Conservation (phyloP, 2,888 invertebrate genomes). For the Nemapogon koenigi region DNA sequence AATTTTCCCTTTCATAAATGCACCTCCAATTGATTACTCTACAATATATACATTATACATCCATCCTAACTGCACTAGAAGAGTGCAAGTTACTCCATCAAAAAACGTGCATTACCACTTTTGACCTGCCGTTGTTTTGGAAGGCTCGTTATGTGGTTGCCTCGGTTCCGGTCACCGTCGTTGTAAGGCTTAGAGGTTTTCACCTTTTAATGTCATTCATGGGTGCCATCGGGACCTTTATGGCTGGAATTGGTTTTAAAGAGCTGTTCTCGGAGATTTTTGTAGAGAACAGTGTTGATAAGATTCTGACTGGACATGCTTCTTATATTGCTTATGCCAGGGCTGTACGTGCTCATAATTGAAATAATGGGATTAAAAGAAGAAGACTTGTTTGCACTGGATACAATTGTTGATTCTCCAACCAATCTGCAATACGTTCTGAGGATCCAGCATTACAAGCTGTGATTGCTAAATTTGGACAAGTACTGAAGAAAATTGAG, state of each 20-base stretch:
- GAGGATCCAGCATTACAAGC: constrained; percentile 21
- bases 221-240: constrained; percentile 27
- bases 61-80: too few relatives aligned
- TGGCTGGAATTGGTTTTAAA: constrained; percentile 21
- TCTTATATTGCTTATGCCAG: constrained; percentile 16
- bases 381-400: constrained; percentile 19
- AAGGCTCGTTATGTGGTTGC: neutral
- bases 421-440: constrained; percentile 23
- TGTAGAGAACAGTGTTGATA: constrained; percentile 17
- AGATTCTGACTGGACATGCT: constrained; percentile 16
- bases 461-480: constrained; percentile 23
- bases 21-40: too few relatives aligned
- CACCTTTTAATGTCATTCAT: constrained; percentile 17
- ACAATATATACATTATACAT: too few relatives aligned
- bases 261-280: constrained; percentile 21
- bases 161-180: neutral
- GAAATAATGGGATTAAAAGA: constrained; percentile 21
- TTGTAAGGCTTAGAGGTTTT: constrained; percentile 13
- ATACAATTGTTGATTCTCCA: constrained; percentile 20
- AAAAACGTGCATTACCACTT: constrained; percentile 17
- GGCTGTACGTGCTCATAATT: constrained; percentile 17
- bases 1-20: too few relatives aligned
- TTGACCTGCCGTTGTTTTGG: neutral
- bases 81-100: too few relatives aligned
- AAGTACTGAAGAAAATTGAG: constrained; percentile 22